phyloP scores from a whole-genome alignment of 2,113 vertebrate species.

The Pseudopodoces humilis region DNA sequence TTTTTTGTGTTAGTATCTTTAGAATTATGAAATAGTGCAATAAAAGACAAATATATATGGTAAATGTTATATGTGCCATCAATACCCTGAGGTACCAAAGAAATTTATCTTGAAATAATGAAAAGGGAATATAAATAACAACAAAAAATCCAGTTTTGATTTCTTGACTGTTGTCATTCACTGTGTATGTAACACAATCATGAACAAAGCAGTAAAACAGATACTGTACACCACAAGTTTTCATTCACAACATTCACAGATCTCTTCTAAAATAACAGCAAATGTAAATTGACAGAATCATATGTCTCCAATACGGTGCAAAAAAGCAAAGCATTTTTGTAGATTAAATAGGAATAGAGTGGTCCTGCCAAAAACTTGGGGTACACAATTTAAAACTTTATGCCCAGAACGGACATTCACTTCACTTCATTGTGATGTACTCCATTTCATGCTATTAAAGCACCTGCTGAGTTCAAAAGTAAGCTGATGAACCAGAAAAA shows the following conservation, averaged over 20 bases:
- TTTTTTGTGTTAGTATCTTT: neutral
- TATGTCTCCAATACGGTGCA: neutral
- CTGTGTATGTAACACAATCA: neutral
- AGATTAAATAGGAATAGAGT: neutral
- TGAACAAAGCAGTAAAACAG: neutral
- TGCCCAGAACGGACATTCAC: neutral
- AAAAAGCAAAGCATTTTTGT: neutral
- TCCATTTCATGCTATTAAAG: neutral
- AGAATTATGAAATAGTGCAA: neutral
- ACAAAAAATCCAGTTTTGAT: neutral
- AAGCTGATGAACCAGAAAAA: neutral
- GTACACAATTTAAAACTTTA: neutral
- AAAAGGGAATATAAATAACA: neutral
- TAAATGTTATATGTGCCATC: neutral
- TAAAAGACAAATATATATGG: neutral
- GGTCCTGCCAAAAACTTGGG: neutral
- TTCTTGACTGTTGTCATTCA: neutral
- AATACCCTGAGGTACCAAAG: neutral
- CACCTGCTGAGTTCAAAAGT: neutral
- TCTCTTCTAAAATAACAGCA: neutral
- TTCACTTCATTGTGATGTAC: neutral
- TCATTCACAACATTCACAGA: neutral
- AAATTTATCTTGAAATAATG: neutral
- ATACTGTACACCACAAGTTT: neutral
- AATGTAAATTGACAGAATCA: neutral